Evolutionary conservation across 2,113 vertebrate genomes (phyloP).

Genomic region (Rhinolophus ferrumequinum): DNA sequence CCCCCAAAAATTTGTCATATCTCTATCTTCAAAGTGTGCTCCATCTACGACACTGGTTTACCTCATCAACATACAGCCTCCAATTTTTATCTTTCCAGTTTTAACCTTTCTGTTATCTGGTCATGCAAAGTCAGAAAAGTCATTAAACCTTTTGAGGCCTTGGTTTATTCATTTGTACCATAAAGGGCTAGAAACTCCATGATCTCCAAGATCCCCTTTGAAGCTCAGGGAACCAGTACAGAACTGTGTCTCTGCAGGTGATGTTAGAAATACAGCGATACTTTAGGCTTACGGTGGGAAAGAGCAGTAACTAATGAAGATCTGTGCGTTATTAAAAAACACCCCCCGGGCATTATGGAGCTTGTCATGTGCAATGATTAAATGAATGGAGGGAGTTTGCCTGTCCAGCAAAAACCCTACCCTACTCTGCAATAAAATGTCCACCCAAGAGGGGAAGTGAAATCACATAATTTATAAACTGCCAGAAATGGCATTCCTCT

Average conservation of each 20-base stretch:
- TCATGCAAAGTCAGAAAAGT: neutral
- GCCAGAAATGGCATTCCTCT: slow-evolving; percentile 49
- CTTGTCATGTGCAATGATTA: neutral
- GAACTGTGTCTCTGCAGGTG: neutral
- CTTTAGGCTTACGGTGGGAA: neutral
- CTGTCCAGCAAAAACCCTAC: slow-evolving; percentile 50
- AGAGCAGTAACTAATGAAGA: neutral
- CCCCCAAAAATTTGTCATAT: neutral
- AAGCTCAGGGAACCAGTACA: neutral
- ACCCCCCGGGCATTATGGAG: neutral
- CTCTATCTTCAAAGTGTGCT: neutral
- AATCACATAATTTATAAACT: slow-evolving; percentile 52
- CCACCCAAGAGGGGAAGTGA: slow-evolving; percentile 36
- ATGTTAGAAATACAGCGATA: neutral
- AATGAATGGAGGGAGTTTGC: neutral
- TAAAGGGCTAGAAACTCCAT: neutral
- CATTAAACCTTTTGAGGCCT: neutral
- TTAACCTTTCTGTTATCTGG: neutral
- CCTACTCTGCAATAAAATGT: slow-evolving; percentile 45
- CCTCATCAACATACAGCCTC: neutral
- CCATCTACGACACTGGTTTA: neutral
- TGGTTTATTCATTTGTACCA: neutral
- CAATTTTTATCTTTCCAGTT: neutral
- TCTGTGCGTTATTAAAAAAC: slow-evolving; percentile 14
- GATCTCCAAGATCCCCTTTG: neutral